Conservation (phyloP, 2,888 invertebrate genomes). For the Agrotis ipsilon region DNA sequence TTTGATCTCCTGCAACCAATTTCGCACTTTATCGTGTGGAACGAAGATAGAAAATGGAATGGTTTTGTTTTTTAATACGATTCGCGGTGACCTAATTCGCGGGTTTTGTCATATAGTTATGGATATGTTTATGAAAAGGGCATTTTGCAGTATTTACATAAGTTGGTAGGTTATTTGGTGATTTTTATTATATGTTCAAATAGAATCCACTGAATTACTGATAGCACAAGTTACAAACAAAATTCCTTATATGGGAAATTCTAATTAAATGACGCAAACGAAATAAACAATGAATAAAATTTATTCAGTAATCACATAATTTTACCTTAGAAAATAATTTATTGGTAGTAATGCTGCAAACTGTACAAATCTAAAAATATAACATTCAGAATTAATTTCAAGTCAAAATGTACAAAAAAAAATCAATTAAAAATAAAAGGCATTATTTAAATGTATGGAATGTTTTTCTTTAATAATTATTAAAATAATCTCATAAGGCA, state of each 20-base stretch:
- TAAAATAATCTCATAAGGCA: constrained; percentile 67
- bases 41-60: constrained; percentile 29
- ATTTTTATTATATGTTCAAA: not conserved
- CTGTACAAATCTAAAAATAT: constrained; percentile 3
- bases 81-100: constrained; percentile 61
- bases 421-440: constrained; percentile 27
- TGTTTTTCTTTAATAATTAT: constrained; percentile 45
- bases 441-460: constrained; percentile 50
- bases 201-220: not conserved
- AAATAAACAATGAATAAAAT: constrained; percentile 72
- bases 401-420: constrained; percentile 21
- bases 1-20: constrained; percentile 29
- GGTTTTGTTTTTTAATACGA: constrained; percentile 21
- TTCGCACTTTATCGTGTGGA: constrained; percentile 42
- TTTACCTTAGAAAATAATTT: constrained; percentile 35
- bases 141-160: constrained; percentile 29
- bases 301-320: constrained; percentile 69
- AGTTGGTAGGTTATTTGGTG: constrained; percentile 2
- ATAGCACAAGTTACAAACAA: not conserved
- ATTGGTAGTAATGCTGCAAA: constrained; percentile 23
- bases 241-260: not conserved
- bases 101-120: constrained; percentile 47
- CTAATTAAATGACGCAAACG: constrained; percentile 32
- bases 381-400: constrained; percentile 10
- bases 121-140: constrained; percentile 33